A percentile compares a stretch with the other conserved stretches of the same genome.
Conservation (phyloP, 2,888 invertebrate species). For the Timandra comae region DNA sequence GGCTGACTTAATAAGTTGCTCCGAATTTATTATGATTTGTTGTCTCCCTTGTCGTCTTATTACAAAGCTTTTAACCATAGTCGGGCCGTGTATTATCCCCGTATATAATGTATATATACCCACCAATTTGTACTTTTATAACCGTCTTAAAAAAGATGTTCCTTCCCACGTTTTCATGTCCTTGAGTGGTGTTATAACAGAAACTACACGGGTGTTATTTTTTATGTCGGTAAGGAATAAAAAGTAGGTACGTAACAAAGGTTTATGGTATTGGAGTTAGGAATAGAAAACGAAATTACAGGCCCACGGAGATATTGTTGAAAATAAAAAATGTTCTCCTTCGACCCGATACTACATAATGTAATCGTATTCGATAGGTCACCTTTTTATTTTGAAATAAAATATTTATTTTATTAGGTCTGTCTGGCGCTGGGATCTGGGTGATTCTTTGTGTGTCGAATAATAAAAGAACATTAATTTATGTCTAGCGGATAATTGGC, state of each 20-base stretch:
- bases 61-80: conserved; percentile 56
- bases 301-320: too few relatives aligned
- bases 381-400: too few relatives aligned
- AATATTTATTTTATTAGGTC: too few relatives aligned
- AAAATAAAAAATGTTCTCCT: too few relatives aligned
- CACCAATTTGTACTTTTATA: conserved; percentile 45
- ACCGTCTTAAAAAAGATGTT: conserved; percentile 36
- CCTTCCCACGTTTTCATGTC: conserved; percentile 22
- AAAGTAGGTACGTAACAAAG: conserved; percentile 25
- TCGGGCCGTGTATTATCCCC: conserved; percentile 35
- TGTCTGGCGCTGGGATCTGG: too few relatives aligned
- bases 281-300: conserved; percentile 21
- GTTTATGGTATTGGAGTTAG: conserved; percentile 27
- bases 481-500: too few relatives aligned
- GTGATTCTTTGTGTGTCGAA: too few relatives aligned
- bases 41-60: conserved; percentile 65
- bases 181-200: conserved; percentile 26
- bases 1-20: conserved; percentile 72
- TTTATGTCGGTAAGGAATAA: conserved; percentile 28
- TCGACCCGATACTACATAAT: too few relatives aligned
- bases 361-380: too few relatives aligned
- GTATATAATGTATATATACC: conserved; percentile 30
- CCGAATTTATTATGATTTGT: conserved; percentile 74
- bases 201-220: conserved; percentile 29
- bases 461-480: too few relatives aligned